These are phyloP conservation scores for Cairina moschata DNA, from an alignment of 2,113 vertebrate genomes.

Conservation along the genomic window DNA sequence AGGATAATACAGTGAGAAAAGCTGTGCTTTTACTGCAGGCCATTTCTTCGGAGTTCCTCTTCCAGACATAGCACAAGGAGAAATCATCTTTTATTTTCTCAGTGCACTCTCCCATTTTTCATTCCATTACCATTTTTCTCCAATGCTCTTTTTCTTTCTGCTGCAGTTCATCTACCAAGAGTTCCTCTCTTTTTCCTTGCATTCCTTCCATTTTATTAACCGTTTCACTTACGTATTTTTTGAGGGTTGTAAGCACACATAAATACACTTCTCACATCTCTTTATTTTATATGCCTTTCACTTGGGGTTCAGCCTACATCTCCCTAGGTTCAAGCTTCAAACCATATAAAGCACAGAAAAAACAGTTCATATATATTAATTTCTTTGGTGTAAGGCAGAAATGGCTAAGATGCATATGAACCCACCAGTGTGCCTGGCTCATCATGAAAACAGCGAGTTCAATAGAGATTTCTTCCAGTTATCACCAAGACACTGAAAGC, in stretches of 20 bases:
- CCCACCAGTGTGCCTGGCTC: background rate
- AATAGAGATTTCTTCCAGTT: background rate
- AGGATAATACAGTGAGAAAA: background rate
- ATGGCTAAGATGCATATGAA: background rate
- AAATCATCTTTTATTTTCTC: background rate
- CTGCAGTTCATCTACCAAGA: background rate
- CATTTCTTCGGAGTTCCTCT: background rate
- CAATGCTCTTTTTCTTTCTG: background rate
- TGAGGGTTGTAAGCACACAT: background rate
- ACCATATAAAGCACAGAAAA: background rate
- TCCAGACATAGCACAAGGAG: background rate
- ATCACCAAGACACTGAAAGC: background rate
- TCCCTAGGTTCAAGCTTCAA: background rate
- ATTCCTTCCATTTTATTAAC: background rate
- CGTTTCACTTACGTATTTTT: background rate
- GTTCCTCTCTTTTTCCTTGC: background rate
- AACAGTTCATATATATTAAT: background rate
- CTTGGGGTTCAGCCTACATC: background rate
- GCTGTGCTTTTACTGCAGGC: constrained; percentile 16
- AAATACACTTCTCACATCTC: background rate
- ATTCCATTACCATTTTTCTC: constrained; percentile 17
- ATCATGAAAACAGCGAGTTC: background rate
- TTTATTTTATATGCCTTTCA: background rate
- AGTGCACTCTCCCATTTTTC: background rate
- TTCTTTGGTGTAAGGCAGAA: background rate